These are phyloP conservation scores for Pangasius larnaudii DNA, from an alignment of 2,797 vertebrate genomes.

Conservation along the genomic window DNA sequence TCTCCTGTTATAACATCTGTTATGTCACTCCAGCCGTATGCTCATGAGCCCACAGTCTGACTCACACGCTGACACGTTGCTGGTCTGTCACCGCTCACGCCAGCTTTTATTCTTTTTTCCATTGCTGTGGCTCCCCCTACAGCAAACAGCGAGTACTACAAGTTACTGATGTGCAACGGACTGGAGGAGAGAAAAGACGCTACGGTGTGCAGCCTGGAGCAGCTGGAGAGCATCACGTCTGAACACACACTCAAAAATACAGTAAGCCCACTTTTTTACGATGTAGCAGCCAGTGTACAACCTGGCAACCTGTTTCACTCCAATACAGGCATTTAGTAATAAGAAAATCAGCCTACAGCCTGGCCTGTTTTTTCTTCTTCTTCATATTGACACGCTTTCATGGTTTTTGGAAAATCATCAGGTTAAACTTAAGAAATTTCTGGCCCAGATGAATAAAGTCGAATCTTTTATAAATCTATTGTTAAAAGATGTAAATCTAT, in stretches of 20 bases:
- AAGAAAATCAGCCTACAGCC: background rate
- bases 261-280: constrained; percentile 73
- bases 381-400: background rate
- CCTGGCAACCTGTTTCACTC: background rate
- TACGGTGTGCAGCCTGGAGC: constrained; percentile 78
- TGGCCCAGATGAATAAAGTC: background rate
- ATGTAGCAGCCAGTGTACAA: background rate
- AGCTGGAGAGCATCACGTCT: constrained; percentile 83
- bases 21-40: background rate
- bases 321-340: background rate
- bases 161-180: constrained; percentile 77
- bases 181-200: constrained; percentile 72
- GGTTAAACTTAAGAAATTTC: background rate
- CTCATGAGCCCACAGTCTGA: background rate
- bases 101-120: background rate
- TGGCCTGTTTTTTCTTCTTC: background rate
- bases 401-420: background rate
- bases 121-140: constrained; percentile 49
- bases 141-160: constrained; percentile 90
- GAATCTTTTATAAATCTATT: background rate
- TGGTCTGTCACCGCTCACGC: background rate
- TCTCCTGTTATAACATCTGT: constrained; percentile 27
- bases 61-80: background rate
- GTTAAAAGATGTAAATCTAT: too few relatives aligned
- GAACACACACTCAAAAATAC: constrained; percentile 90